Evolutionary conservation across 2,113 vertebrate genomes (phyloP), one percentile per base, ranked within the genome.

Genomic region (Manacus vitellinus): DNA sequence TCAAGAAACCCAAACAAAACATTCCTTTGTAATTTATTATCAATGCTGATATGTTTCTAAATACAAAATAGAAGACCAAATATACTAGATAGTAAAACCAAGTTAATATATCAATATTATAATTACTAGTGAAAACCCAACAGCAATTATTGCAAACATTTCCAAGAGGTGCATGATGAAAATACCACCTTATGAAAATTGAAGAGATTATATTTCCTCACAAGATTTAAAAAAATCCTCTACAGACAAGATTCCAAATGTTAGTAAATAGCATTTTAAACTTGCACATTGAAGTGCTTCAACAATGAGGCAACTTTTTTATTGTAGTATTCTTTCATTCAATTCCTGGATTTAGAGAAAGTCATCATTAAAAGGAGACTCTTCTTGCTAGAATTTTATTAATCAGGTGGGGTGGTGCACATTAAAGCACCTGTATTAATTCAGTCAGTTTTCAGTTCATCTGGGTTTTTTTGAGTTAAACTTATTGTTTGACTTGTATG

Each of bases 321-420:
- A 44, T 55, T 55, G 24, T 7, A 68, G 12, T 43, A 3, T 55
- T 39, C n/a, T 84, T 88, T 63, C 25, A 37, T 51, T 33, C 46
- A 67, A 9, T 77, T 82, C 28, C 17, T 33, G 20, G 5, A 86
- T 89, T 73, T 47, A 78, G 20, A 83, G 28, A 20, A 72, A 51
- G 12, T 37, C 23, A 37, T 35, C 39, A 6, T 18, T 78, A 47
- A 66, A 52, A 67, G 31, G 10, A 89, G 37, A 51, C 7, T 17
- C 10, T 47, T n/a, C 44, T 41, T 27, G 22, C 8, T 16, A 67
- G 5, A 14, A 43, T 55, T 89, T 88, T 25, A 78, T 79, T 94
- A 74, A 55, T 12, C 5, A 2, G 8, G 18, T 22, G 8, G 14
- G 6, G 5, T 22, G 0, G 5, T 14, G 24, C 1, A 0, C 30